phyloP scores from a whole-genome alignment of 92 coral and sea anemone genomes.

The Pocillopora meandrina region DNA sequence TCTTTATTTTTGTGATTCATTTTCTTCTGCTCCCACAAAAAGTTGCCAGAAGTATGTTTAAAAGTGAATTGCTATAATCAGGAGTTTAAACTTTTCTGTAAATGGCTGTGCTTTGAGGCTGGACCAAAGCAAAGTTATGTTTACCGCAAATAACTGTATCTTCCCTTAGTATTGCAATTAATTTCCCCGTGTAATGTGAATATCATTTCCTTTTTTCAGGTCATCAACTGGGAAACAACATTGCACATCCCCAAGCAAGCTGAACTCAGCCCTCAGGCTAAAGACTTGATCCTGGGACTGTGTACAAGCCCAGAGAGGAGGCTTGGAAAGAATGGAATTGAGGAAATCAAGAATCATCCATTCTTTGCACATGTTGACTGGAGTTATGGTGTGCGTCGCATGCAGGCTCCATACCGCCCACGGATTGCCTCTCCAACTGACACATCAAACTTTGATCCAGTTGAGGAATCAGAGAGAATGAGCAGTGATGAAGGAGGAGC shows the following conservation, averaged over 20 bases:
- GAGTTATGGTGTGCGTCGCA: conserved; percentile 76
- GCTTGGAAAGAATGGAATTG: conserved; percentile 86
- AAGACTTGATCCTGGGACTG: conserved; percentile 84
- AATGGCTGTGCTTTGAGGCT: no score
- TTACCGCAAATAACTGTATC: neutral
- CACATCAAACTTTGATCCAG: conserved; percentile 93
- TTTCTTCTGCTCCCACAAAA: no score
- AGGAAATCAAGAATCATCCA: conserved; percentile 89
- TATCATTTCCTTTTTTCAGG: conserved; percentile 48
- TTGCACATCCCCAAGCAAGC: conserved; percentile 87
- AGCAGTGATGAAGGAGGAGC: conserved; percentile 67
- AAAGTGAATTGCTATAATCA: no score
- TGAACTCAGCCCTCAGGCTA: conserved; percentile 74
- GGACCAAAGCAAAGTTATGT: no score
- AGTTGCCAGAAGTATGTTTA: no score
- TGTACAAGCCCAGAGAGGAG: conserved; percentile 87
- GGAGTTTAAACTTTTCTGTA: no score
- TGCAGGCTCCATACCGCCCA: conserved; percentile 84
- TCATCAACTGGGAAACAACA: conserved; percentile 90
- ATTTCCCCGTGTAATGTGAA: neutral
- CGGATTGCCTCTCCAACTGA: conserved; percentile 86
- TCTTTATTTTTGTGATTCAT: no score
- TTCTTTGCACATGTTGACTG: conserved; percentile 89
- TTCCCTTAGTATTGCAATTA: neutral
- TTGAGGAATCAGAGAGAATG: conserved; percentile 71